Evolutionary conservation across 2,888 invertebrate species (phyloP), one percentile per base, ranked within the genome.

Genomic region (Drymonia ruficornis): DNA sequence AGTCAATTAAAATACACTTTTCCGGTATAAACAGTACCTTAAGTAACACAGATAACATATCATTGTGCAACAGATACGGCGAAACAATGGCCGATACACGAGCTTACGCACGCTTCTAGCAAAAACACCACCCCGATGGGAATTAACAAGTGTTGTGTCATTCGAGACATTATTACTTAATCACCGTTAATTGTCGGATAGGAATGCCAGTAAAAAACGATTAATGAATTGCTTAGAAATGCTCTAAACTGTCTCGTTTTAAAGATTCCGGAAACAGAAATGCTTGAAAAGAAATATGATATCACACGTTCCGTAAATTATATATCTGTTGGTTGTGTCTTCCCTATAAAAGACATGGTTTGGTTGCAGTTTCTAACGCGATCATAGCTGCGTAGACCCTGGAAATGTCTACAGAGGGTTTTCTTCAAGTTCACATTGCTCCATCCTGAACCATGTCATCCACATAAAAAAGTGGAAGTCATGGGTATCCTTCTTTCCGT

Each of bases 41-140:
- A 49, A 43, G 23, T 47, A 29, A 46, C 46, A 16, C 43, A 52
- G 63, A 70, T 67, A 65, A 55, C 56, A 53, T 56, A 55, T 60
- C 61, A 78, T 78, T 80, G 78, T 80, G 72, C 64, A 72, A 74
- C 76, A 49, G 72, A 76, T 80, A 79, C 62, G 74, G 77, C 18
- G 64, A 60, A 40, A 79, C 79, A 80, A 80, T 76, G 67, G 63
- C 23, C 13, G 52, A 52, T 13, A 62, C 70, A 65, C 68, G 66
- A 63, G 57, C 56, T 57, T 38, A 29, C 57, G 31, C 44, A 53
- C 53, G 55, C 70, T 62, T 56, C 48, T 40, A 42, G 56, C 56
- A 68, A 69, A 59, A 69, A 65, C 60, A 55, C 56, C 51, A 38
- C 42, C 47, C 43, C 47, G n/a, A 63, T 72, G 63, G 45, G 70